A percentile compares a stretch with the other conserved stretches of the same genome.
phyloP scores from a whole-genome alignment of 2,113 vertebrate species.

The Lepus americanus region DNA sequence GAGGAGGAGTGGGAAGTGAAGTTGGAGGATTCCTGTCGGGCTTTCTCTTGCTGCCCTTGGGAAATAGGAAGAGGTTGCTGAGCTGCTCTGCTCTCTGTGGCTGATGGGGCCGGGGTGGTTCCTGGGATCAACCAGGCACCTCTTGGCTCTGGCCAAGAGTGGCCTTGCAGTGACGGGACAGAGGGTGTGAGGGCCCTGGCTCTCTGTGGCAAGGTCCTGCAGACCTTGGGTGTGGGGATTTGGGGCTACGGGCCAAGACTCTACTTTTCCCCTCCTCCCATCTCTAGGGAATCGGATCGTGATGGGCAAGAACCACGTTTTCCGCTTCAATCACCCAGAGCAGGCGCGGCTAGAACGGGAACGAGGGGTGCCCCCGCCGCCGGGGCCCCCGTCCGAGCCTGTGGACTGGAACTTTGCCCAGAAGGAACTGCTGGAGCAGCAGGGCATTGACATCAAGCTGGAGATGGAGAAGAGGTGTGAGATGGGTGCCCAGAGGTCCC shows the following conservation, averaged over 20 bases:
- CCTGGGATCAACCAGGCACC: not conserved
- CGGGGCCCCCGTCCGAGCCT: constrained; percentile 89
- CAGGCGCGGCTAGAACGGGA: constrained; percentile 93
- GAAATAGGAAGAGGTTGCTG: not conserved
- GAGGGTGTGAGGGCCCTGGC: not conserved
- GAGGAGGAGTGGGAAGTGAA: not conserved
- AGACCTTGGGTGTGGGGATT: not conserved
- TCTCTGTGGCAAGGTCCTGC: not conserved
- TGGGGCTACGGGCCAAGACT: not conserved
- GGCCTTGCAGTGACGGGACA: not conserved
- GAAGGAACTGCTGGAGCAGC: constrained; percentile 92
- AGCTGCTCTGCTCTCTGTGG: not conserved
- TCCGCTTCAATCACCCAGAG: constrained; percentile 95
- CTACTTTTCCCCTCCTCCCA: not conserved
- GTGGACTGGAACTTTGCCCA: constrained; percentile 97
- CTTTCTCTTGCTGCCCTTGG: not conserved
- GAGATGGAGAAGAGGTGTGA: constrained; percentile 95
- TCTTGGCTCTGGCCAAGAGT: not conserved
- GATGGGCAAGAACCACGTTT: constrained; percentile 96
- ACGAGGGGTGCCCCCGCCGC: constrained; percentile 84
- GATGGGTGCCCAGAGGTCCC: not conserved
- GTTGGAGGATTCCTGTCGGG: not conserved
- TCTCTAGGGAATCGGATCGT: constrained; percentile 93
- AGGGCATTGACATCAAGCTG: constrained; percentile 95
- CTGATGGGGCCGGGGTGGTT: not conserved